Conservation (phyloP, 2,113 vertebrate species). For the Herpailurus yagouaroundi region DNA sequence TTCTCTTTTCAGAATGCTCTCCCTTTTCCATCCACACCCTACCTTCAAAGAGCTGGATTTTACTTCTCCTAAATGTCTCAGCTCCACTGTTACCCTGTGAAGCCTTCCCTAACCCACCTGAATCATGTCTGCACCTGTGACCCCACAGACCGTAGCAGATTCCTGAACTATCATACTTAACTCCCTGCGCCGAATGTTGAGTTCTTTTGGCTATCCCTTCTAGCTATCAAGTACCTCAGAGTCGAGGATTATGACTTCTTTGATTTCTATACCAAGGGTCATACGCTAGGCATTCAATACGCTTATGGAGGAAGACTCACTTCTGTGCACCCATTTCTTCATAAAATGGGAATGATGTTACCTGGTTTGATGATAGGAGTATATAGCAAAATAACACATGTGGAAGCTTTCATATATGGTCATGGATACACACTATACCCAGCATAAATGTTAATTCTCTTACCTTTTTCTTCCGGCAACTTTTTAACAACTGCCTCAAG, state of each 20-base stretch:
- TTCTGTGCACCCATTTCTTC: neutral
- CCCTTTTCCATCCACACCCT: neutral
- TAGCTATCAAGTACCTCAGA: neutral
- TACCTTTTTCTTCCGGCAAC: neutral
- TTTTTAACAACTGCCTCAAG: neutral
- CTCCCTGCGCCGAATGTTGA: too few species aligned
- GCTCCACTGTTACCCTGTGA: too few species aligned
- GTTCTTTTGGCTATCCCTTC: fast-evolving
- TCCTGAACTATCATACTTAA: neutral
- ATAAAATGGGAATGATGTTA: neutral
- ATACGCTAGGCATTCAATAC: neutral
- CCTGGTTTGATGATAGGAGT: neutral
- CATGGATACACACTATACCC: neutral
- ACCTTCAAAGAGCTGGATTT: neutral
- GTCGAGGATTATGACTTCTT: too few species aligned
- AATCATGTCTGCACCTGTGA: neutral
- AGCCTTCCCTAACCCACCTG: neutral
- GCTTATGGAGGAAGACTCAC: neutral
- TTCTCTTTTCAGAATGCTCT: too few species aligned
- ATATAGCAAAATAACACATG: neutral
- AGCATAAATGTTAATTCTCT: neutral
- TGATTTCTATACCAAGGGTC: too few species aligned
- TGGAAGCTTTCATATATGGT: neutral
- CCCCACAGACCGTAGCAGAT: fast-evolving
- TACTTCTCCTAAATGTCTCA: neutral